Evolutionary conservation across 2,113 vertebrate genomes (phyloP), one percentile per base, ranked within the genome.

Genomic region (Melierax canorus): DNA sequence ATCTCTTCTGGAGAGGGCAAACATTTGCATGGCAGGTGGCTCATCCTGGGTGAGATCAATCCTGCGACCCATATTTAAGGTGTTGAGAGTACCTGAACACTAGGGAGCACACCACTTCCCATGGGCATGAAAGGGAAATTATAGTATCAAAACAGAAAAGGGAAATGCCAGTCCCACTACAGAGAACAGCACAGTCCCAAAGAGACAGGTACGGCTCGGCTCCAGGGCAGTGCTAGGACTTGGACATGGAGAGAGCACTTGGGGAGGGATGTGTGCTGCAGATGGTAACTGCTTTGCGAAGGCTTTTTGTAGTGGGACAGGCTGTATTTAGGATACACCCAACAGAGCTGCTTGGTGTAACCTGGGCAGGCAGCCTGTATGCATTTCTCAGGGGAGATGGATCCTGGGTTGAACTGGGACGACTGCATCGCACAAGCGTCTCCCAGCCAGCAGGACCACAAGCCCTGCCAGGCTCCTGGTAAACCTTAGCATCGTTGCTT

Each of bases 361-460:
- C 26, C 64, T 30, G 29, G 82, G 39, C 66, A 7, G 34, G 91
- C 51, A 69, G 86, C 34, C 58, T 75, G 58, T 12, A 6, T 5
- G 2, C 11, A 0, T 63, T 17, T 11, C 45, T n/a, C 4, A 0
- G 30, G 38, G 38, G 18, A 73, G 59, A 2, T 6, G 5, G 59
- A 19, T 11, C n/a, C 80, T 15, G 46, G 53, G 23, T 32, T 18
- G 53, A 46, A 12, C 43, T 26, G n/a, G 46, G 18, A 30, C 8
- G 8, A 20, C 32, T 14, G 20, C 32, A 9, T 17, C 0, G 0
- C 15, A 5, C 4, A 20, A 22, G 55, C 14, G 5, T 55, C 67
- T 43, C 53, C 63, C 59, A 24, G 55, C 36, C 2, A 4, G 46
- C 73, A 46, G 86, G 48, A 55, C 15, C 55, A 38, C 0, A 2